phyloP scores from a whole-genome alignment of 2,888 invertebrate species.

The Aleiodes leptofemur region DNA sequence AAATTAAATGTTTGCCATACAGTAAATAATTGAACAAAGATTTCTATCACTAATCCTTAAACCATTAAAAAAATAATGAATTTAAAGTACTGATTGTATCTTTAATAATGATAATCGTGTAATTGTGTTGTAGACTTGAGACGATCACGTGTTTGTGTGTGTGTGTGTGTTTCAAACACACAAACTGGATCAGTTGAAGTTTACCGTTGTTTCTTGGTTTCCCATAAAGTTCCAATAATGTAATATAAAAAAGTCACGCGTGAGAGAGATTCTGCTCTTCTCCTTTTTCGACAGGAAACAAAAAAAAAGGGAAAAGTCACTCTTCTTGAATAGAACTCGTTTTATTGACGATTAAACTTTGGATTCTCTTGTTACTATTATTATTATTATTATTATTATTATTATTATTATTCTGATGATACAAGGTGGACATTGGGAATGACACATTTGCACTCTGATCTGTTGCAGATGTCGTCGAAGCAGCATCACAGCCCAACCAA shows the following conservation, averaged over 20 bases:
- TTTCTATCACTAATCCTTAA: background rate
- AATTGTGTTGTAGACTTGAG: slow-evolving; percentile 3
- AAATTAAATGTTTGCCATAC: background rate
- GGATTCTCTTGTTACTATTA: background rate
- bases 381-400: slow-evolving; percentile 1
- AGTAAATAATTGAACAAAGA: background rate
- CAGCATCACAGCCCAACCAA: slow-evolving; percentile 57
- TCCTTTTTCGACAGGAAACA: background rate
- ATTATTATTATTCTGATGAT: slow-evolving; percentile 14
- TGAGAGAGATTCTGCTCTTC: slow-evolving; percentile 13
- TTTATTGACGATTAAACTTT: background rate
- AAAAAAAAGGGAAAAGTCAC: background rate
- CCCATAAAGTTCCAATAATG: slow-evolving; percentile 24
- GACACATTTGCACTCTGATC: slow-evolving; percentile 49
- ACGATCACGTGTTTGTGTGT: background rate
- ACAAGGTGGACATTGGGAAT: slow-evolving; percentile 15
- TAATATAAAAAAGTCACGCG: slow-evolving; percentile 5
- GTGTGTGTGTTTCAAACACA: background rate
- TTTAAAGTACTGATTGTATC: slow-evolving; percentile 19
- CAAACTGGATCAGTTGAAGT: slow-evolving; percentile 20
- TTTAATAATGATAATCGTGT: slow-evolving; percentile 8
- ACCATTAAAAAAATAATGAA: background rate
- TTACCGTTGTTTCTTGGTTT: slow-evolving; percentile 8
- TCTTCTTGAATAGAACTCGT: slow-evolving; percentile 3
- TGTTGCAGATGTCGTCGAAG: slow-evolving; percentile 72